Conservation (phyloP, 2,797 vertebrate species). For the Coluber constrictor region DNA sequence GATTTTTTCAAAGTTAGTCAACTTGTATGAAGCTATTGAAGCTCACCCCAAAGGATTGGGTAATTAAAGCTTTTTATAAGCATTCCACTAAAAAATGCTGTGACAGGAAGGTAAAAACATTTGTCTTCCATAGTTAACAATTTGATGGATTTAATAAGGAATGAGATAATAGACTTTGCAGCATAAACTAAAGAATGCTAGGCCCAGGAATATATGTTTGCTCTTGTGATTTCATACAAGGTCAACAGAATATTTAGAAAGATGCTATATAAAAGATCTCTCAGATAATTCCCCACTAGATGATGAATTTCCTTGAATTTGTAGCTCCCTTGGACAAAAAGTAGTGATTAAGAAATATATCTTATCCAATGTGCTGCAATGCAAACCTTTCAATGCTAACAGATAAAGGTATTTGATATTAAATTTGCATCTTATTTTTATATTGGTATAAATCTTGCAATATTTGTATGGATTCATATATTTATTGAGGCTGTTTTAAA, state of each 20-base stretch:
- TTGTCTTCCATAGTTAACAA: slow-evolving; percentile 12
- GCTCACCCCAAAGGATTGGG: neutral
- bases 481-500: neutral
- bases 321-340: neutral
- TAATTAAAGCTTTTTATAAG: slow-evolving; percentile 13
- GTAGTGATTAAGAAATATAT: neutral
- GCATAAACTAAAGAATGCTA: slow-evolving; percentile 8
- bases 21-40: neutral
- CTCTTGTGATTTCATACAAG: neutral
- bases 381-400: neutral
- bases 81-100: slow-evolving; percentile 13
- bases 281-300: neutral
- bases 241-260: neutral
- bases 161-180: neutral
- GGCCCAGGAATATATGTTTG: neutral
- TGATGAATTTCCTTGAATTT: neutral
- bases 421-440: neutral
- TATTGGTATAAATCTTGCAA: neutral
- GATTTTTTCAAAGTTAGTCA: neutral
- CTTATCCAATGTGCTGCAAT: neutral
- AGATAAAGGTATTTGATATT: neutral
- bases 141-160: neutral
- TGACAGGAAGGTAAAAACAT: slow-evolving; percentile 10
- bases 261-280: neutral
- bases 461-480: neutral